A percentile compares a stretch with the other conserved stretches of the same genome.
Conservation (phyloP, 92 coral and sea anemone genomes). For the Hydrozoanthus gracilis region DNA sequence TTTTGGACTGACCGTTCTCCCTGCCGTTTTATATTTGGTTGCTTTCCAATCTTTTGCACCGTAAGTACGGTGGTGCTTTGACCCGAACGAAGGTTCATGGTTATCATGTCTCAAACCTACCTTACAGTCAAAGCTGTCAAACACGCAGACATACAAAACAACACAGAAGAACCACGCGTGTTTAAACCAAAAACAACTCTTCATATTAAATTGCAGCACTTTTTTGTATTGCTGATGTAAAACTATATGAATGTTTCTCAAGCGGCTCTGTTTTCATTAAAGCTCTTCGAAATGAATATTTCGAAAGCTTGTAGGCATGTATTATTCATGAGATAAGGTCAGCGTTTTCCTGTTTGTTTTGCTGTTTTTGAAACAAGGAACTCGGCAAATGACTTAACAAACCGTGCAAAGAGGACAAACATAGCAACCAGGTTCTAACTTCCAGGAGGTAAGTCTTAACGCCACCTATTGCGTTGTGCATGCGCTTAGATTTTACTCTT, state of each 20-base stretch:
- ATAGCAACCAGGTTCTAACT: background rate
- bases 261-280: background rate
- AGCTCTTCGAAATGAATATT: background rate
- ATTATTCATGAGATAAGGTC: background rate
- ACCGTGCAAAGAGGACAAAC: background rate
- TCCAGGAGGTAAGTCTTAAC: too few species aligned
- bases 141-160: background rate
- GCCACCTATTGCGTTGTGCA: too few species aligned
- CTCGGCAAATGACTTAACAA: background rate
- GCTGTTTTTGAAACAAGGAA: background rate
- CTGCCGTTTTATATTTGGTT: background rate
- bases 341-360: background rate
- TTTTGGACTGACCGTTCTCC: background rate
- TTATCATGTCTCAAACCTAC: background rate
- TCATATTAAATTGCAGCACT: background rate
- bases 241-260: too few species aligned
- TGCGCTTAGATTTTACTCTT: too few species aligned
- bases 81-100: background rate
- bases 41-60: background rate
- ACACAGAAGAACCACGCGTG: background rate
- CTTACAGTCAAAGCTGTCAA: background rate
- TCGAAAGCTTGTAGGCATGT: background rate
- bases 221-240: background rate
- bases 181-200: background rate
- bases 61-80: background rate